Evolutionary conservation across 2,797 vertebrate species (phyloP).

Genomic region (Gymnoscopelus microlampas): DNA sequence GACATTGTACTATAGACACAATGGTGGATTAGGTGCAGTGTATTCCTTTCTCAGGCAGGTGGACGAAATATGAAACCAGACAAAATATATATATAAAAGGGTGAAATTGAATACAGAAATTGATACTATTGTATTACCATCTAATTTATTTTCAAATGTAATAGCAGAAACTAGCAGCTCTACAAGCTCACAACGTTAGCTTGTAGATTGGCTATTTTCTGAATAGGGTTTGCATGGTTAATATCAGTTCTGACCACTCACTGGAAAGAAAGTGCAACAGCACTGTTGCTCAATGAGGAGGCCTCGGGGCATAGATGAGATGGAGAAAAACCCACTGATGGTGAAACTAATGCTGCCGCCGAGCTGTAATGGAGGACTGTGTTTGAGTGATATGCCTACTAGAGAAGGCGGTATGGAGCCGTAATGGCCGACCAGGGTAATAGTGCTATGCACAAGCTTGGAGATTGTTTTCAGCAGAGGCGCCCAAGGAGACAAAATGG

Average conservation of each 20-base stretch:
- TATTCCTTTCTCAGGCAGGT: no score
- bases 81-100: no score
- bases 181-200: no score
- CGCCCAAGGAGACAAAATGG: no score
- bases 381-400: constrained; percentile 5
- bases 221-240: no score
- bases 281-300: constrained; percentile 33
- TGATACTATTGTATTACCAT: background rate
- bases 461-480: no score
- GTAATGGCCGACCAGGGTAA: background rate
- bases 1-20: no score
- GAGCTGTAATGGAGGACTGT: constrained; percentile 34
- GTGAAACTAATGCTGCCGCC: constrained; percentile 22
- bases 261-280: constrained; percentile 38
- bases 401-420: constrained; percentile 1
- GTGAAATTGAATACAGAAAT: background rate
- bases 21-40: no score
- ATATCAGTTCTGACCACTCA: no score
- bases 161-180: background rate
- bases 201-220: no score
- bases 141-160: constrained; percentile 9
- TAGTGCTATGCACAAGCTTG: no score
- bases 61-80: no score
- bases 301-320: constrained; percentile 33
- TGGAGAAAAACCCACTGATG: constrained; percentile 14